phyloP scores from a whole-genome alignment of 2,797 vertebrate genomes.

The Amblyraja radiata region DNA sequence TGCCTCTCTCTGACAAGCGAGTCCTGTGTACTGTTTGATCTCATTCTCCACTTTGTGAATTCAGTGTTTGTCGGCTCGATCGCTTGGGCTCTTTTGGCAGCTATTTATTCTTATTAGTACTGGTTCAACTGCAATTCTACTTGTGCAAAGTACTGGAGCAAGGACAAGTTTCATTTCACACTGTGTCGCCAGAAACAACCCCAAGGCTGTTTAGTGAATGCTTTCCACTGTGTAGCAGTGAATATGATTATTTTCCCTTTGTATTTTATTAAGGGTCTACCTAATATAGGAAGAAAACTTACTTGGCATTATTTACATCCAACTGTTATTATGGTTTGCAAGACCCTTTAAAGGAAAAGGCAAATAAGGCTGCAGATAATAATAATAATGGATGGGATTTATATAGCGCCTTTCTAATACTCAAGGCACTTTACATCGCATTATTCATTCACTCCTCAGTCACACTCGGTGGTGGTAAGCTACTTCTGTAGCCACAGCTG shows the following conservation, averaged over 20 bases:
- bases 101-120: not conserved
- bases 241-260: not conserved
- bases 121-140: not conserved
- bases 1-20: not conserved
- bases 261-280: not conserved
- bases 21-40: not conserved
- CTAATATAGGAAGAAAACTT: not conserved
- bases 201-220: not conserved
- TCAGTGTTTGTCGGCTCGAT: not conserved
- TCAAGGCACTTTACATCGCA: no score
- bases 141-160: not conserved
- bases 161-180: not conserved
- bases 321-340: not conserved
- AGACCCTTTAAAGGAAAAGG: not conserved
- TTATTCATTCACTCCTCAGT: no score
- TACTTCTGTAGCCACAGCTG: no score
- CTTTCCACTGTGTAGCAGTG: no score
- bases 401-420: no score
- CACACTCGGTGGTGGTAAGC: no score
- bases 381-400: no score
- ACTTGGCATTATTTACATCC: not conserved
- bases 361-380: no score
- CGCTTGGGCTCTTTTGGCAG: not conserved
- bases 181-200: not conserved
- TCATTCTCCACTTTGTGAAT: not conserved